Conservation (phyloP, 1,140 invertebrate genomes). For the Drosophila triauraria region DNA sequence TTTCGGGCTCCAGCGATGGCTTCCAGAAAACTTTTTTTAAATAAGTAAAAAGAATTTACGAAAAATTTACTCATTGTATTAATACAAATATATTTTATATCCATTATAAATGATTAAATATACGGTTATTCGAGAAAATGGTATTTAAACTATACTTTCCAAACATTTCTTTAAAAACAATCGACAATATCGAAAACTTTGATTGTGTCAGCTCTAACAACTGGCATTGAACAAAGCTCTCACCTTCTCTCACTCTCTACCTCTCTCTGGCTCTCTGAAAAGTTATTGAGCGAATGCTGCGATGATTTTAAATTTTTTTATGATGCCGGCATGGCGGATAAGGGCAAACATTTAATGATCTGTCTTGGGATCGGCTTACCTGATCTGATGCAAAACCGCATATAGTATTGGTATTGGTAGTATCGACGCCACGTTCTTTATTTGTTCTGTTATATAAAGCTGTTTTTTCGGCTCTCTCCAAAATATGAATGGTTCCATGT, state of each 20-base stretch:
- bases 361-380: conserved; percentile 41
- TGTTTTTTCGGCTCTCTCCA: conserved; percentile 23
- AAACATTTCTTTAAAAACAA: not conserved
- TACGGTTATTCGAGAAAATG: not conserved
- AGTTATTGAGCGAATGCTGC: not conserved
- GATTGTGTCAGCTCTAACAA: not conserved
- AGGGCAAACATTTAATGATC: conserved; percentile 39
- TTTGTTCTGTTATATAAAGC: conserved; percentile 9
- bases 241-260: not conserved
- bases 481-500: conserved; percentile 17
- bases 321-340: conserved; percentile 21
- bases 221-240: not conserved
- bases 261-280: not conserved
- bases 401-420: conserved; percentile 25
- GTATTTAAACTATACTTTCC: not conserved
- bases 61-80: not conserved
- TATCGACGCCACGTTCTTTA: conserved; percentile 3
- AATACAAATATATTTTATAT: not conserved
- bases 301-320: conserved; percentile 17
- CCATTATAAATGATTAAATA: not conserved
- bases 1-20: not conserved
- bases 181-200: not conserved
- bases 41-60: too few species aligned
- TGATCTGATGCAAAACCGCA: conserved; percentile 44
- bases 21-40: too few species aligned